Evolutionary conservation across 2,888 invertebrate genomes (phyloP).

Genomic region (Cryptocheilus praepositus): DNA sequence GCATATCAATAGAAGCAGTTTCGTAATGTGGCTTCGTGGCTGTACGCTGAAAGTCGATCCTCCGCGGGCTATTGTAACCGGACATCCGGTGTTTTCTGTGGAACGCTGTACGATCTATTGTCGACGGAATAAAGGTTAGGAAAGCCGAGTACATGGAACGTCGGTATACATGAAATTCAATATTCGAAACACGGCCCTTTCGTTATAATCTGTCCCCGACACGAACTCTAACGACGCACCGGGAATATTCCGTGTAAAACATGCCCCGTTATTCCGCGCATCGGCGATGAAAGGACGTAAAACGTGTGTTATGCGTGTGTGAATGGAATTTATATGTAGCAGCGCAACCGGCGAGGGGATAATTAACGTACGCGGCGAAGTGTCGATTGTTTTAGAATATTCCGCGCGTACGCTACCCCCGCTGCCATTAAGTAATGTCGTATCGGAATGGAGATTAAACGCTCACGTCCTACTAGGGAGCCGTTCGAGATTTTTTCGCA

Average conservation of each 20-base stretch:
- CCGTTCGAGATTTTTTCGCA: too few species aligned
- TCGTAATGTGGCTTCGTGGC: constrained; percentile 2
- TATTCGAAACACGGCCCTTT: constrained; percentile 2
- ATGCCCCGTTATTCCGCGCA: background rate
- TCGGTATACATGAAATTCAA: constrained; percentile 16
- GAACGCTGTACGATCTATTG: constrained; percentile 40
- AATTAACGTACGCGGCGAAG: too few species aligned
- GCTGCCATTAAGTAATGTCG: too few species aligned
- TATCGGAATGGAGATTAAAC: too few species aligned
- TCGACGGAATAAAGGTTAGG: constrained; percentile 34
- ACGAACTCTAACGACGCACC: background rate
- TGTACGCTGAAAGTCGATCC: constrained; percentile 24
- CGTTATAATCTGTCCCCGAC: background rate
- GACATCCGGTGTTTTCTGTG: constrained; percentile 47
- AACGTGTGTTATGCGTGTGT: background rate
- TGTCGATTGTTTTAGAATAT: background rate
- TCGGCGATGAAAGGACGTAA: background rate
- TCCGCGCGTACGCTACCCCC: background rate
- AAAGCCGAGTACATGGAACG: constrained; percentile 18
- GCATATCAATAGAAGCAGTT: constrained; percentile 15
- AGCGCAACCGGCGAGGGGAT: too few species aligned
- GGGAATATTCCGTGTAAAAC: background rate
- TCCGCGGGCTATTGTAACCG: constrained; percentile 40
- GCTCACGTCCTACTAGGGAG: too few species aligned
- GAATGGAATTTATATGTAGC: background rate